Evolutionary conservation across 2,888 invertebrate species (phyloP).

Genomic region (Polyommatus icarus): DNA sequence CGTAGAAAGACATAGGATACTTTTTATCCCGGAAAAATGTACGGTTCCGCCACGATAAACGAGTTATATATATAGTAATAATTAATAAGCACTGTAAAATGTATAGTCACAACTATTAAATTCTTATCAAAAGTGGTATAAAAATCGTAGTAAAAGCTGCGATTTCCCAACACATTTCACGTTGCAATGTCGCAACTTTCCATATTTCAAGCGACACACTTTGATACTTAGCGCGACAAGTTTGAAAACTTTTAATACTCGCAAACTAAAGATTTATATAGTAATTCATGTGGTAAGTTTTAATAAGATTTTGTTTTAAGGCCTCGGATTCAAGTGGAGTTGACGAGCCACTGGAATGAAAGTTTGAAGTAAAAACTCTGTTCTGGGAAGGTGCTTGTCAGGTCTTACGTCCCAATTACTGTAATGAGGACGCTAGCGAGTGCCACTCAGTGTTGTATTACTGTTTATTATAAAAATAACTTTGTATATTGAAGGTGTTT

Average conservation of each 20-base stretch:
- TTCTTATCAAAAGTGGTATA: neutral
- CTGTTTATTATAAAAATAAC: neutral
- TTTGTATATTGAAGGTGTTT: neutral
- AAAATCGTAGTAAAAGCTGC: neutral
- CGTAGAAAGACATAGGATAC: too few species aligned
- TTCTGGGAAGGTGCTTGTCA: neutral
- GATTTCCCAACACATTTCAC: neutral
- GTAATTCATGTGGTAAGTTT: slow-evolving; percentile 61
- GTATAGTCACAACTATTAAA: neutral
- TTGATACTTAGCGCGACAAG: slow-evolving; percentile 3
- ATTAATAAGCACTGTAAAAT: too few species aligned
- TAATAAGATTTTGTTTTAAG: slow-evolving; percentile 21
- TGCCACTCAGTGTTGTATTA: neutral
- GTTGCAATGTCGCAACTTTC: neutral
- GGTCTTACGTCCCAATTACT: slow-evolving; percentile 17
- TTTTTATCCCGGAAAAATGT: too few species aligned
- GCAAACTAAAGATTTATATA: slow-evolving; percentile 42
- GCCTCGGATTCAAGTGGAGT: neutral
- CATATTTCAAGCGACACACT: slow-evolving; percentile 12
- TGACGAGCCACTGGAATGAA: neutral
- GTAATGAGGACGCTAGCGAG: slow-evolving; percentile 20
- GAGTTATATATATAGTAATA: too few species aligned
- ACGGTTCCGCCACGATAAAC: too few species aligned
- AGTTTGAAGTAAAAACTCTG: slow-evolving; percentile 9
- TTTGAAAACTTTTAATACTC: slow-evolving; percentile 16